Base-by-base conservation (phyloP, 2,113 vertebrate species). In the Grammomys dolichurus region DNA sequence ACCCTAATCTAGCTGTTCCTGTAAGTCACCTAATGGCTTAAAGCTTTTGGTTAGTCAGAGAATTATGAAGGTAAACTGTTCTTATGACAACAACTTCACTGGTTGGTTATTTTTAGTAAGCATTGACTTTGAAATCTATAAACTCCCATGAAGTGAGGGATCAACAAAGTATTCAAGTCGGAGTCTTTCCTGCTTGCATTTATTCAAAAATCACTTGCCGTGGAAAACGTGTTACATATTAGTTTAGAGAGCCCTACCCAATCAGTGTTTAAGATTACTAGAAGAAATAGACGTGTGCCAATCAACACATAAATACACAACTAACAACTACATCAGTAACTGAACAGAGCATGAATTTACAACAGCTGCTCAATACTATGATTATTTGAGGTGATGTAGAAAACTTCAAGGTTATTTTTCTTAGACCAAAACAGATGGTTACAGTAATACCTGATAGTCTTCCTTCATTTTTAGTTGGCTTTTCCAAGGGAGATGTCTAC, bases 121-220 rank as follows among this genome's bases (percentile, higher is more conserved):
- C n/a, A 54, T 8, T 6, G 43, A 33, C 3, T 90, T 70, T 4
- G 31, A 46, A 65, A 7, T 43, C 48, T 26, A 24, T 75, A 7
- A 36, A 81, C 58, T 22, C 7, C 40, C 22, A 58, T 87, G 11
- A 82, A 93, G 1, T 17, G 51, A 70, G 5, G 4, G 0, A 58
- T 81, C 24, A 76, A 31, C 5, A 40, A 36, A 2, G 22, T 1
- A 6, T 72, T 95, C 22, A 86, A 7, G 19, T 11, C 16, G 16
- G 2, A 85, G 9, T 70, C 33, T 9, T 75, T 85, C 43, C 58
- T 46, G 5, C 31, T 80, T 51, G 73, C 3, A 65, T 90, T 91
- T 95, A 92, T 73, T 92, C 63, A 82, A 60, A n/a, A 85, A 73
- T 46, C 91, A 48, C 91, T 65, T 89, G n/a, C 70, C 9, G 40